These are phyloP conservation scores for Zoanthus gigantus DNA, from an alignment of 92 coral and sea anemone species.

Conservation along the genomic window DNA sequence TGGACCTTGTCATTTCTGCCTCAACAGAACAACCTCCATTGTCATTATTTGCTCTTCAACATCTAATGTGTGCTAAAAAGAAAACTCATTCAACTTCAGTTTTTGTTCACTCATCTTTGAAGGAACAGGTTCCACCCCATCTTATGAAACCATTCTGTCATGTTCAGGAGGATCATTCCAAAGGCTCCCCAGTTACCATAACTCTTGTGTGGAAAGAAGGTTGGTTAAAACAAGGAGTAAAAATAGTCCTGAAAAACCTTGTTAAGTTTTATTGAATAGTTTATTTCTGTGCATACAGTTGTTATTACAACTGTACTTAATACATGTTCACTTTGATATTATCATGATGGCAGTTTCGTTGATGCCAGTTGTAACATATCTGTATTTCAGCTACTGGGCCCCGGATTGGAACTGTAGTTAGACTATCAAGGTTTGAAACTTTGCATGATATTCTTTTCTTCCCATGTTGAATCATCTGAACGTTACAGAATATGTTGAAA, in stretches of 20 bases:
- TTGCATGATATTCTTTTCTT: too few relatives aligned
- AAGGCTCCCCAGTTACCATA: conserved; percentile 65
- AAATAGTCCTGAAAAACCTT: neutral
- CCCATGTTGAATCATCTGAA: too few relatives aligned
- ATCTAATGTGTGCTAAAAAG: conserved; percentile 71
- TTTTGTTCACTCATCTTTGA: conserved; percentile 78
- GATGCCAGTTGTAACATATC: neutral
- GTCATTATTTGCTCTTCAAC: conserved; percentile 74
- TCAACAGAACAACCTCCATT: conserved; percentile 92
- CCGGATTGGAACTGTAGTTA: neutral
- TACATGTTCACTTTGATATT: too few relatives aligned
- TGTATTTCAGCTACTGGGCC: neutral
- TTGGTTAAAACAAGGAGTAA: conserved; percentile 12
- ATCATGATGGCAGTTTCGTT: neutral
- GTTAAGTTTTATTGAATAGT: neutral
- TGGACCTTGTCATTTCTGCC: conserved; percentile 87
- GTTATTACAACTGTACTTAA: neutral
- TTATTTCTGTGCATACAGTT: neutral
- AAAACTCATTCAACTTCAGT: conserved; percentile 68
- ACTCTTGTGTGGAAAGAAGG: conserved; percentile 93
- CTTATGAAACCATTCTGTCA: conserved; percentile 49
- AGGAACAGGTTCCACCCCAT: conserved; percentile 57
- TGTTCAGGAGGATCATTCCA: conserved; percentile 12
- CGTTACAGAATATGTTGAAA: too few relatives aligned
- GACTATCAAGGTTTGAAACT: too few relatives aligned